Evolutionary conservation across 2,888 invertebrate genomes (phyloP).

Genomic region (Tolmerus cingulatus): DNA sequence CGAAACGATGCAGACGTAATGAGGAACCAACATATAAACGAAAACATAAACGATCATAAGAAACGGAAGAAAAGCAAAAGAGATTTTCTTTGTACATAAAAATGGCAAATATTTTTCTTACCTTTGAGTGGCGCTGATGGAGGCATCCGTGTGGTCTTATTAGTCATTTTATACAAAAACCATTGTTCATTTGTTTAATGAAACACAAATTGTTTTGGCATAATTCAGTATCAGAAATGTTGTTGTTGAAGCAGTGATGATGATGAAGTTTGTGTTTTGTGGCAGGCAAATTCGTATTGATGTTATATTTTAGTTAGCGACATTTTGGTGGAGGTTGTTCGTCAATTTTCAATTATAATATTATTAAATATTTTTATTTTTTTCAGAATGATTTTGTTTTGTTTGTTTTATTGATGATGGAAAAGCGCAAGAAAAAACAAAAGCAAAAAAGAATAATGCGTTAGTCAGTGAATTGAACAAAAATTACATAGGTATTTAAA

Average conservation of each 20-base stretch:
- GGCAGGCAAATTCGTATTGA: constrained; percentile 3
- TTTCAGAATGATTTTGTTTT: constrained; percentile 45
- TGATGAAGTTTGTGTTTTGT: constrained; percentile 26
- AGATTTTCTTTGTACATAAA: constrained; percentile 27
- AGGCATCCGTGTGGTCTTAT: constrained; percentile 62
- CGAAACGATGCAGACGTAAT: constrained; percentile 43
- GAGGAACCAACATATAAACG: constrained; percentile 47
- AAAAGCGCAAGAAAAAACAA: constrained; percentile 51
- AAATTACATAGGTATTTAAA: neutral
- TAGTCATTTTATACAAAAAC: constrained; percentile 27
- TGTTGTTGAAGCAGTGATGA: constrained; percentile 7
- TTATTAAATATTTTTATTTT: constrained; percentile 24
- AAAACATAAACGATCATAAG: constrained; percentile 46
- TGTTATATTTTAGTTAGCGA: constrained; percentile 4
- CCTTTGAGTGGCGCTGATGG: constrained; percentile 63
- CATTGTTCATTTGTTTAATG: neutral
- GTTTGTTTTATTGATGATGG: constrained; percentile 50
- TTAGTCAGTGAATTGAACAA: constrained; percentile 32
- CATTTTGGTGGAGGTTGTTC: neutral
- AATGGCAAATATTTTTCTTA: constrained; percentile 54
- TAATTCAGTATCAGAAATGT: constrained; percentile 8
- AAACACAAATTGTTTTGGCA: constrained; percentile 12
- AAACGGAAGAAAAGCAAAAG: constrained; percentile 33
- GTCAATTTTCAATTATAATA: constrained; percentile 42
- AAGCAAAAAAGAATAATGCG: constrained; percentile 43